phyloP scores from a whole-genome alignment of 2,113 vertebrate species.

The Channa argus region DNA sequence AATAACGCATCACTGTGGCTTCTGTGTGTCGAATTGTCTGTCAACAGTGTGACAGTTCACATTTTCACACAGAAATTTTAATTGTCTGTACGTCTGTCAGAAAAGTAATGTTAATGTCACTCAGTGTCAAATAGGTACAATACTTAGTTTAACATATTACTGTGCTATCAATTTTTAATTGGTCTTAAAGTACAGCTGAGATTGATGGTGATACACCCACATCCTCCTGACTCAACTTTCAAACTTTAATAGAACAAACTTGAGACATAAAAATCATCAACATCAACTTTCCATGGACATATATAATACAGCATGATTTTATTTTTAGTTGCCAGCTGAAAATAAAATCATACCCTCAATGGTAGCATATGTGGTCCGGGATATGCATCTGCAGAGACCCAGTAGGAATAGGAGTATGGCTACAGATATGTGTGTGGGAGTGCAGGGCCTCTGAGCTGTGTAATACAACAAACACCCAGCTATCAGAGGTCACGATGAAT shows the following conservation, averaged over 20 bases:
- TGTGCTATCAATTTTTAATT: no score
- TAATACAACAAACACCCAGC: conserved; percentile 24
- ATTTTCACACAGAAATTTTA: no score
- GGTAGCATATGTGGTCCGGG: not conserved
- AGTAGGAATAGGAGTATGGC: not conserved
- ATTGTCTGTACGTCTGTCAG: no score
- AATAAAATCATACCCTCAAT: not conserved
- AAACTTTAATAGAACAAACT: not conserved
- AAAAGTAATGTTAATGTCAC: no score
- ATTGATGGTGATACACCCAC: no score
- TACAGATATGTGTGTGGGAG: conserved; percentile 28
- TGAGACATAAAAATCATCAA: not conserved
- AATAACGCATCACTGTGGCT: no score
- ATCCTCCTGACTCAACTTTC: not conserved
- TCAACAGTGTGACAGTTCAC: no score
- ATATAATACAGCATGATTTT: no score
- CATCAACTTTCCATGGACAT: not conserved
- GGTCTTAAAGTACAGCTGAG: no score
- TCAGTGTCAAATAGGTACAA: no score
- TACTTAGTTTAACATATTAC: no score
- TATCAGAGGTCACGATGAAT: conserved; percentile 35
- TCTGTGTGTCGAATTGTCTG: no score
- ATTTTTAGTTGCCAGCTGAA: not conserved
- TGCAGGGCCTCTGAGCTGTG: conserved; percentile 13
- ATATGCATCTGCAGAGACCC: conserved; percentile 22